These are phyloP conservation scores for Copidosoma aretas DNA, from an alignment of 2,888 invertebrate genomes.

Conservation along the genomic window DNA sequence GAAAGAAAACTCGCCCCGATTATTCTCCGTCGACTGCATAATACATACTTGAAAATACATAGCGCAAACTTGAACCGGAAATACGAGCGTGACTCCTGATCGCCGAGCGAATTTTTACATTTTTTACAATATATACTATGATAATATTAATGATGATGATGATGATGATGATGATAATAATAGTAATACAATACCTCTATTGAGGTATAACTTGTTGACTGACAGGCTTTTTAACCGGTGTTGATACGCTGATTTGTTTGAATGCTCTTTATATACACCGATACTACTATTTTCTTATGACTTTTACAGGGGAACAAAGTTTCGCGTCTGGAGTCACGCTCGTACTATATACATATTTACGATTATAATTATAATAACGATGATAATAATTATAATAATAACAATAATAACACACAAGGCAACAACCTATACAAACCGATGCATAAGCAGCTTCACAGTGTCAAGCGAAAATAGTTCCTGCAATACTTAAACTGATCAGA, in stretches of 20 bases:
- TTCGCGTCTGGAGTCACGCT: slow-evolving; percentile 7
- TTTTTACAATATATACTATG: no score
- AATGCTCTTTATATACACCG: not conserved
- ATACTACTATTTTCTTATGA: slow-evolving; percentile 28
- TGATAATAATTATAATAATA: no score
- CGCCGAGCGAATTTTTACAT: not conserved
- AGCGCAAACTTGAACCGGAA: not conserved
- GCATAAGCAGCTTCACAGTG: slow-evolving; percentile 3
- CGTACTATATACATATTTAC: not conserved
- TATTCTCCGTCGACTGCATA: slow-evolving; percentile 32
- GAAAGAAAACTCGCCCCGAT: slow-evolving; percentile 24
- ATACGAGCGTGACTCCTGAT: not conserved
- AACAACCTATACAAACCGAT: slow-evolving; percentile 11
- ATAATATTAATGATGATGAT: no score
- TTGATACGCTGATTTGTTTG: no score
- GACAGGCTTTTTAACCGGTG: no score
- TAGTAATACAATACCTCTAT: slow-evolving; percentile 14
- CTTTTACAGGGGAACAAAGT: slow-evolving; percentile 11
- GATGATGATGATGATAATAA: no score
- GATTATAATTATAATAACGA: no score
- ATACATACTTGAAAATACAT: not conserved
- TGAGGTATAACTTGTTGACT: slow-evolving; percentile 10
- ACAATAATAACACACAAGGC: not conserved
- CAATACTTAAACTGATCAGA: slow-evolving; percentile 20
- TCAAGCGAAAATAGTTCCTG: slow-evolving; percentile 32